Evolutionary conservation across 2,797 vertebrate genomes (phyloP).

Genomic region (Eremophila alpestris): DNA sequence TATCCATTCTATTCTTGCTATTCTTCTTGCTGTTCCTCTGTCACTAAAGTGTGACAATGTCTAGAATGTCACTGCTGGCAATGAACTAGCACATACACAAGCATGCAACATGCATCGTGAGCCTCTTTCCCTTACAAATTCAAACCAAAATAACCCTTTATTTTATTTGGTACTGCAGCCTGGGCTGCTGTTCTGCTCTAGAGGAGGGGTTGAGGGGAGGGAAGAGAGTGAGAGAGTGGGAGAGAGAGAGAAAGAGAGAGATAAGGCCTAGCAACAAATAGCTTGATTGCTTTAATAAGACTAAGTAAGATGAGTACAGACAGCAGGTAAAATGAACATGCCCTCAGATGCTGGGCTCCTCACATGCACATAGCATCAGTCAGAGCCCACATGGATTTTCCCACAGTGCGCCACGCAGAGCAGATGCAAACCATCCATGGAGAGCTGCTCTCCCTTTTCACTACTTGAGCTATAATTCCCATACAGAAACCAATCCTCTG

Average conservation of each 20-base stretch:
- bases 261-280: background rate
- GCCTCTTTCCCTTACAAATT: background rate
- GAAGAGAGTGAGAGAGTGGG: background rate
- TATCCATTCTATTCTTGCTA: background rate
- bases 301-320: background rate
- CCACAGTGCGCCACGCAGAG: accelerated
- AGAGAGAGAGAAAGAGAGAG: no score
- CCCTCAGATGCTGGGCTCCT: background rate
- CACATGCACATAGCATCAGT: background rate
- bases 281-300: background rate
- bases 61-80: background rate
- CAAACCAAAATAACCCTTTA: background rate
- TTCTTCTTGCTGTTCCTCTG: background rate
- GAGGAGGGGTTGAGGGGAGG: background rate
- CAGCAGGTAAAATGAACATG: background rate
- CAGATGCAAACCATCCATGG: background rate
- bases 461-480: background rate
- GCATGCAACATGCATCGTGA: accelerated
- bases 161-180: background rate
- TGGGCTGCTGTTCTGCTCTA: background rate
- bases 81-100: background rate
- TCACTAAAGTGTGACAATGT: background rate
- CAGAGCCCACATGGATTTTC: background rate
- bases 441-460: background rate
- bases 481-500: background rate